A percentile compares a stretch with the other conserved stretches of the same genome.
Evolutionary conservation across 2,113 vertebrate genomes (phyloP).

Genomic region (Telmatochromis sp.): DNA sequence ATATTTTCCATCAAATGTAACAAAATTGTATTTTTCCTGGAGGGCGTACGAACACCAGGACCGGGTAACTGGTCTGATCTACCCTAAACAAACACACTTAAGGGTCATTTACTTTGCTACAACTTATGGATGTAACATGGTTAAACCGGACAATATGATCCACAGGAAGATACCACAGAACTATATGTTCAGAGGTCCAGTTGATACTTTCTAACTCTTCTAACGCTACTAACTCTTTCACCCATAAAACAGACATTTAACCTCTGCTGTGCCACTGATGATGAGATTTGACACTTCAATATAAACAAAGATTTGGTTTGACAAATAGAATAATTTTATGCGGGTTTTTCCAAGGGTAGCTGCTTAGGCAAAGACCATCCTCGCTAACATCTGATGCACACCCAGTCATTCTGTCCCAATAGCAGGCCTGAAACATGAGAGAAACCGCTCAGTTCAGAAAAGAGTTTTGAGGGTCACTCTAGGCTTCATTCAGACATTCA

Average conservation of each 20-base stretch:
- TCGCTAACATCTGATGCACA: not conserved
- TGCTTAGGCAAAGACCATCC: not conserved
- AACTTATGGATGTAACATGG: not conserved
- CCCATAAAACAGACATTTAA: not conserved
- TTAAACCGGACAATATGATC: not conserved
- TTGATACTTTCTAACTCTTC: not conserved
- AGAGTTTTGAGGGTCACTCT: not conserved
- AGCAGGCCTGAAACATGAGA: not conserved
- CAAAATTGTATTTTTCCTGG: not conserved
- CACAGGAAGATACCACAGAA: not conserved
- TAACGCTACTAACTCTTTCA: not conserved
- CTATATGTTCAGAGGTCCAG: not conserved
- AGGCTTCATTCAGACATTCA: not conserved
- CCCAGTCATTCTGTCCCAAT: not conserved
- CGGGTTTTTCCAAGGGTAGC: not conserved
- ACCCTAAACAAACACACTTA: not conserved
- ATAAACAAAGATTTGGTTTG: not conserved
- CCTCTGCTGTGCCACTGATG: not conserved
- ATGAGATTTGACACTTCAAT: not conserved
- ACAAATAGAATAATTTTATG: not conserved
- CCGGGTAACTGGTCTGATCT: not conserved
- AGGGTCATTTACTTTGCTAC: not conserved
- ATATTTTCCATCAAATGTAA: not conserved
- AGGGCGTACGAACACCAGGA: rapidly evolving
- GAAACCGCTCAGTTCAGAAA: not conserved